These are phyloP conservation scores for Sogatella furcifera DNA, from an alignment of 1,140 invertebrate genomes.

Conservation along the genomic window DNA sequence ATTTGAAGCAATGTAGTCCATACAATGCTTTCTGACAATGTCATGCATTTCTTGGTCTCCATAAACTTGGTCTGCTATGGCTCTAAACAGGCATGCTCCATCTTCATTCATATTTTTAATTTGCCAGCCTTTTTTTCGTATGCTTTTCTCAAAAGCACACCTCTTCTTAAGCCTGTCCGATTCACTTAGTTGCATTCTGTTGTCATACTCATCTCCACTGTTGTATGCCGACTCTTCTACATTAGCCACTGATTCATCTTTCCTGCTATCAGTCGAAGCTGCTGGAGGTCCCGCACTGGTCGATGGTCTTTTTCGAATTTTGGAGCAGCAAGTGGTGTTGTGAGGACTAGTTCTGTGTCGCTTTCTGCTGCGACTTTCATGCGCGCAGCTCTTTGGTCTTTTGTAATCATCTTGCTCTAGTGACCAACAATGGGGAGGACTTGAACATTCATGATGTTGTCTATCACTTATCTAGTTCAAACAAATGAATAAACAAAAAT, in stretches of 20 bases:
- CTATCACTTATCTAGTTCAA: no score
- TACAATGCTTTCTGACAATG: slow-evolving; percentile 73
- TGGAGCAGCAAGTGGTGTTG: slow-evolving; percentile 26
- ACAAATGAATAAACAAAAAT: no score
- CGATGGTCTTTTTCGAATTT: slow-evolving; percentile 31
- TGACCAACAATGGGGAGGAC: no score
- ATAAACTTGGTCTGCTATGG: slow-evolving; percentile 87
- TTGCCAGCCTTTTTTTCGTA: slow-evolving; percentile 62
- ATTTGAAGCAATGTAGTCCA: slow-evolving; percentile 91
- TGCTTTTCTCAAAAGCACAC: slow-evolving; percentile 56
- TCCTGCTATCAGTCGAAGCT: slow-evolving; percentile 32
- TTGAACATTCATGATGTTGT: no score
- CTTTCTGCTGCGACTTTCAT: no score
- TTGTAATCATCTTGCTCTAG: no score
- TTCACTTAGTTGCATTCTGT: slow-evolving; percentile 40
- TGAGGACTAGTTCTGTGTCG: no score
- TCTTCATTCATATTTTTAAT: slow-evolving; percentile 87
- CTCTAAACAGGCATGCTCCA: slow-evolving; percentile 83
- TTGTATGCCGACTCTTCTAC: slow-evolving; percentile 47
- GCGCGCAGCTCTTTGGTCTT: no score
- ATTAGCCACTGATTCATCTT: neutral
- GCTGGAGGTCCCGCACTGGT: slow-evolving; percentile 32
- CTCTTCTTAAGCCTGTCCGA: slow-evolving; percentile 47
- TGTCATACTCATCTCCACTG: slow-evolving; percentile 63
- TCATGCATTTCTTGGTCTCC: slow-evolving; percentile 89